A percentile compares a stretch with the other conserved stretches of the same genome.
phyloP scores from a whole-genome alignment of 1,140 invertebrate species.

The Micrasema minimum region DNA sequence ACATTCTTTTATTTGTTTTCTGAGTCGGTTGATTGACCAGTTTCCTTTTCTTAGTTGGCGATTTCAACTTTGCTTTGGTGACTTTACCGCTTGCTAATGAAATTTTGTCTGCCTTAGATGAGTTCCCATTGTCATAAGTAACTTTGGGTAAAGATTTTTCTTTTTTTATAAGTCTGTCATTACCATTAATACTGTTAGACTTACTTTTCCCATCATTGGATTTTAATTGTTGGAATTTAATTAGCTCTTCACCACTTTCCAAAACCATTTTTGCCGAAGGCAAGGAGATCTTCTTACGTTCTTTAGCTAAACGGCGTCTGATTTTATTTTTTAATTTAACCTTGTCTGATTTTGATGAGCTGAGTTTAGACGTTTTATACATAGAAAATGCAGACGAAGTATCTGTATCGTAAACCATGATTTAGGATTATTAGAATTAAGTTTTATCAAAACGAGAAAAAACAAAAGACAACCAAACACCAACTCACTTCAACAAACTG shows the following conservation, averaged over 20 bases:
- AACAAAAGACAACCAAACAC: too few species aligned
- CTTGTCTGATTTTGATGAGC: conserved; percentile 38
- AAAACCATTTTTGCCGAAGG: background rate
- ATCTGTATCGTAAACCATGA: conserved; percentile 7
- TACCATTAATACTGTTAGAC: background rate
- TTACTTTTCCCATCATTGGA: conserved; percentile 10
- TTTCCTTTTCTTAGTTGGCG: conserved; percentile 21
- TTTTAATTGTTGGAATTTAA: background rate
- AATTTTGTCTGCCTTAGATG: conserved; percentile 11
- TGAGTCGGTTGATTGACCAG: background rate
- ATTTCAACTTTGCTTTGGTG: background rate
- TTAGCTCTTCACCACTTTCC: background rate
- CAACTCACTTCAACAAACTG: too few species aligned
- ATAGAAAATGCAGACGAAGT: conserved; percentile 34
- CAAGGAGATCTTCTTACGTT: conserved; percentile 9
- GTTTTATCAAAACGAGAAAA: too few species aligned
- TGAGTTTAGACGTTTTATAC: conserved; percentile 10
- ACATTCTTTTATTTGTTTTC: background rate
- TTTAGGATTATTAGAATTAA: background rate
- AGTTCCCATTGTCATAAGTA: background rate
- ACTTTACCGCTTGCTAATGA: conserved; percentile 2
- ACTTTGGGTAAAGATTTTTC: background rate
- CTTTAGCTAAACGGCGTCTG: conserved; percentile 28
- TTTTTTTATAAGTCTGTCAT: background rate
- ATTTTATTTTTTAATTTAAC: conserved; percentile 26